Evolutionary conservation across 2,797 vertebrate genomes (phyloP).

Genomic region (Holocentrus rufus): DNA sequence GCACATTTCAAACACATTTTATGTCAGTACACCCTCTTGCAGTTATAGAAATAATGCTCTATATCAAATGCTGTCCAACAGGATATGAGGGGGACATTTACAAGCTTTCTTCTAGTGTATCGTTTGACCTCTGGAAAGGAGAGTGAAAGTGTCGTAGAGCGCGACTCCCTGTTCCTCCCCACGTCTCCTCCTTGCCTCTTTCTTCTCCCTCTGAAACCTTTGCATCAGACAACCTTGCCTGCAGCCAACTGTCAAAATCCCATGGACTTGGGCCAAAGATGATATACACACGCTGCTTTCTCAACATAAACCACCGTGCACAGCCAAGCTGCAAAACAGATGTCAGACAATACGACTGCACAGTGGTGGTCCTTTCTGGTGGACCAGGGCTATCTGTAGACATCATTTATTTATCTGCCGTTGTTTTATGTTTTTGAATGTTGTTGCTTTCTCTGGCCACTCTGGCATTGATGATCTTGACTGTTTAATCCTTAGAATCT

Average conservation of each 20-base stretch:
- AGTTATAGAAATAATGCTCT: slow-evolving; percentile 24
- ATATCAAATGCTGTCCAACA: slow-evolving; percentile 17
- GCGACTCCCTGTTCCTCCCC: slow-evolving; percentile 18
- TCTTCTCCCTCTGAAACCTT: slow-evolving; percentile 53
- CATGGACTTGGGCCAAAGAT: slow-evolving; percentile 74
- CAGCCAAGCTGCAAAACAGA: slow-evolving; percentile 82
- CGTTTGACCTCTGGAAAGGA: slow-evolving; percentile 34
- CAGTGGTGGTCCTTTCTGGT: slow-evolving; percentile 68
- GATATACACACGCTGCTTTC: slow-evolving; percentile 75
- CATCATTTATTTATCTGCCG: slow-evolving; percentile 64
- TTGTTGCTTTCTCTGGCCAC: slow-evolving; percentile 46
- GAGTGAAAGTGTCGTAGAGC: slow-evolving; percentile 24
- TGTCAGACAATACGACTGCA: slow-evolving; percentile 66
- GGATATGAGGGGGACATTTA: slow-evolving; percentile 45
- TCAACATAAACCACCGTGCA: slow-evolving; percentile 73
- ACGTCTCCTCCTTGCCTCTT: slow-evolving; percentile 27
- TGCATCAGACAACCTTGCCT: slow-evolving; percentile 62
- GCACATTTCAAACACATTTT: slow-evolving; percentile 55
- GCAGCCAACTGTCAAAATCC: slow-evolving; percentile 72
- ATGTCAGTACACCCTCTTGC: slow-evolving; percentile 29
- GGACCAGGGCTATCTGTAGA: slow-evolving; percentile 58
- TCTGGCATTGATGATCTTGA: slow-evolving; percentile 12
- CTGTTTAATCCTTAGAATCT: slow-evolving; percentile 20
- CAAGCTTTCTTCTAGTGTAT: slow-evolving; percentile 22
- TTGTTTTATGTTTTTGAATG: slow-evolving; percentile 50